phyloP scores from a whole-genome alignment of 2,113 vertebrate species.

The Mormyrus lacerda region DNA sequence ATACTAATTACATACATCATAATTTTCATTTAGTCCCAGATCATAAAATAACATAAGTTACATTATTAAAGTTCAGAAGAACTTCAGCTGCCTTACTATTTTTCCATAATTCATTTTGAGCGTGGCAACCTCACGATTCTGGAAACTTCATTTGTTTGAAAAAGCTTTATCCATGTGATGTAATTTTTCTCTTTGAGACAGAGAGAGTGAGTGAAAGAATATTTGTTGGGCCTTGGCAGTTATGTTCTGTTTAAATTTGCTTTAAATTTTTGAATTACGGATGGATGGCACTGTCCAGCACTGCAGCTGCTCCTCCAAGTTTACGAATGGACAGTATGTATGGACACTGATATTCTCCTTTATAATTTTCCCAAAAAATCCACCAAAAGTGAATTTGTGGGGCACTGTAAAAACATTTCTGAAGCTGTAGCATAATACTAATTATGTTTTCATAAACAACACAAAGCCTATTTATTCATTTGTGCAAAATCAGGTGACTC shows the following conservation, averaged over 20 bases:
- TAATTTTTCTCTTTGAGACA: neutral
- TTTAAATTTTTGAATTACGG: neutral
- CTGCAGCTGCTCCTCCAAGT: neutral
- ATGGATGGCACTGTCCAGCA: neutral
- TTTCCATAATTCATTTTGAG: neutral
- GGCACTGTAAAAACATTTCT: neutral
- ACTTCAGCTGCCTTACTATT: neutral
- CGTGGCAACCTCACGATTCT: neutral
- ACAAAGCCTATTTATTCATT: neutral
- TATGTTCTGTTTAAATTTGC: neutral
- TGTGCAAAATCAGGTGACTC: neutral
- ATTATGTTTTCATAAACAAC: neutral
- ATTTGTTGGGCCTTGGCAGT: neutral
- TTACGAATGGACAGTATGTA: neutral
- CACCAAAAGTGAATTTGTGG: neutral
- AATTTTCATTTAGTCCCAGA: neutral
- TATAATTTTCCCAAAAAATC: neutral
- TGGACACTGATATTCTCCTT: neutral
- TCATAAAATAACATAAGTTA: neutral
- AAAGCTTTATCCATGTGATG: neutral
- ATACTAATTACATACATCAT: neutral
- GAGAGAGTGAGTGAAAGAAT: neutral
- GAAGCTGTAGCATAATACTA: neutral
- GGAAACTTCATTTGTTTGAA: neutral
- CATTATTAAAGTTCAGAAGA: neutral